Conservation (phyloP, 1,140 invertebrate genomes). For the Sarcophaga bullata region DNA sequence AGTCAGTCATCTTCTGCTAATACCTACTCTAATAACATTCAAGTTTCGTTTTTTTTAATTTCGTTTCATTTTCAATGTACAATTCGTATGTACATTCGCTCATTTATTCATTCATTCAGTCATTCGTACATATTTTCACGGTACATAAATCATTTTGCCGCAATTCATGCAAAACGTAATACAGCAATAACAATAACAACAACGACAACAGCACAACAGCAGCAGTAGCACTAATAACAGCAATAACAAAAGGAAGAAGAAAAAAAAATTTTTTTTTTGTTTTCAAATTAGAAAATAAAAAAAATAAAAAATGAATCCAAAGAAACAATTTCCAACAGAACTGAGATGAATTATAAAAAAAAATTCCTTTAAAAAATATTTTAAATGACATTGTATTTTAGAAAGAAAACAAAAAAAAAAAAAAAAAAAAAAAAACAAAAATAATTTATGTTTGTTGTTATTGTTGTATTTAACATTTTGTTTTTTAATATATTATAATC, state of each 20-base stretch:
- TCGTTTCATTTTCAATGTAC: no score
- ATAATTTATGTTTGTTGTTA: slow-evolving; percentile 31
- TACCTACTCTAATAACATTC: no score
- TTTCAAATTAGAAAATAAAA: slow-evolving; percentile 35
- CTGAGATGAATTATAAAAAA: slow-evolving; percentile 5
- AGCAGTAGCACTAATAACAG: slow-evolving; percentile 23
- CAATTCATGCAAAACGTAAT: slow-evolving; percentile 39
- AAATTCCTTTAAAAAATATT: background rate
- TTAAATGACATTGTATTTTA: slow-evolving; percentile 32
- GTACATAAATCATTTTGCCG: slow-evolving; percentile 45
- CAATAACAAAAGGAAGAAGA: slow-evolving; percentile 15
- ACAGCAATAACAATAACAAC: background rate
- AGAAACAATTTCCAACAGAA: slow-evolving; percentile 40
- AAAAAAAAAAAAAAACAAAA: slow-evolving; percentile 23
- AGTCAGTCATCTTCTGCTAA: no score
- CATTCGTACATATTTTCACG: slow-evolving; percentile 35
- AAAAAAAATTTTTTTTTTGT: background rate
- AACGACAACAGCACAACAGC: slow-evolving; percentile 27
- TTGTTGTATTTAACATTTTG: background rate
- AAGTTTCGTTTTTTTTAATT: no score
- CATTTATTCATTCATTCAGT: no score
- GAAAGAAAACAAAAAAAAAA: no score
- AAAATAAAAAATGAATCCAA: background rate
- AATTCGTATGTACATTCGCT: no score
- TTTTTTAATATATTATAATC: background rate